phyloP scores from a whole-genome alignment of 1,140 invertebrate genomes.

The Portunus trituberculatus region DNA sequence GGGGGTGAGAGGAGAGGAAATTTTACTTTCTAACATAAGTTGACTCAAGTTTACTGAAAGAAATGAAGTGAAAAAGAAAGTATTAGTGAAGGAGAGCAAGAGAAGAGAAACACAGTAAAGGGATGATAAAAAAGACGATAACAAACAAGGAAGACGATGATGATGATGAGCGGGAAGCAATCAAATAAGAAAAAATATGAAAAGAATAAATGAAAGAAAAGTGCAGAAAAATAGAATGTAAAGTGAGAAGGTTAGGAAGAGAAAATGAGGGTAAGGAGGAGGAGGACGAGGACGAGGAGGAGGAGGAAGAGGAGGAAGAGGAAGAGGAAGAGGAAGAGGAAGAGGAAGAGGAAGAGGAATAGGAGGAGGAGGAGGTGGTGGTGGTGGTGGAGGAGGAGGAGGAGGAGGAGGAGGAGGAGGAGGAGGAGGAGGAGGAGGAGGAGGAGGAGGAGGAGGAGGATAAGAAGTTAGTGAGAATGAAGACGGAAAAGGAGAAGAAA shows the following conservation, averaged over 20 bases:
- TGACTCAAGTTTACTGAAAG: no score
- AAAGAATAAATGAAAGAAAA: background rate
- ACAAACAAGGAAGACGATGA: constrained; percentile 8
- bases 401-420: background rate
- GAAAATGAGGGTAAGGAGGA: background rate
- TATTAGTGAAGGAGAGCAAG: background rate
- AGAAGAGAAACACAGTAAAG: background rate
- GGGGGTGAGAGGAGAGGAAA: no score
- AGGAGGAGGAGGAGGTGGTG: background rate
- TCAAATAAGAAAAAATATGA: background rate
- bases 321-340: background rate
- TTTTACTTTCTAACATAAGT: no score
- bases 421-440: no score
- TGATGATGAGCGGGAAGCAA: background rate
- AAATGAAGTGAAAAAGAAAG: background rate
- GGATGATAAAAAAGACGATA: background rate
- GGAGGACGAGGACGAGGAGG: background rate
- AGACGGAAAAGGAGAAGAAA: no score
- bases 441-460: no score
- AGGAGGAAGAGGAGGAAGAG: background rate
- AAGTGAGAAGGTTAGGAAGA: background rate
- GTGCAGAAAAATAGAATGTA: background rate
- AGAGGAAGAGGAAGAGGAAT: background rate
- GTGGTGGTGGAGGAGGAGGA: background rate
- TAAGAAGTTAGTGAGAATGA: no score